phyloP scores from a whole-genome alignment of 2,113 vertebrate genomes.

The Hydrolagus affinis region DNA sequence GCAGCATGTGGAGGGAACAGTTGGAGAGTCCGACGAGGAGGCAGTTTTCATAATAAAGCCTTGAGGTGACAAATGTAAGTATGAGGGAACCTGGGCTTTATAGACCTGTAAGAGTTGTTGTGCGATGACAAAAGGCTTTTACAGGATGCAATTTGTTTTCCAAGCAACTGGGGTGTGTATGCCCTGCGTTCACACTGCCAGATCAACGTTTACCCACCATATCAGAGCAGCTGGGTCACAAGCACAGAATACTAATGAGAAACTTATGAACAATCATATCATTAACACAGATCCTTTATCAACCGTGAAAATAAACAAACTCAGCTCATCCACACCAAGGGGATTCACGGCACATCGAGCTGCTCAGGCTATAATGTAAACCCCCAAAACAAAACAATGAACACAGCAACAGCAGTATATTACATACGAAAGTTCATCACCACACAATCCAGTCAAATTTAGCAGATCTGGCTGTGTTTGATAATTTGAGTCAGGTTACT shows the following conservation, averaged over 20 bases:
- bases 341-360: not conserved
- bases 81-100: no score
- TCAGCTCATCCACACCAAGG: not conserved
- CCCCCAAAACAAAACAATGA: not conserved
- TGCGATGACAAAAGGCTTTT: not conserved
- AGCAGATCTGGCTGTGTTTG: no score
- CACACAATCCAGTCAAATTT: no score
- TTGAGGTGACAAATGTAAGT: no score
- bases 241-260: not conserved
- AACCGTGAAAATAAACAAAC: slow-evolving; percentile 1
- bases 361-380: not conserved
- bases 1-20: no score
- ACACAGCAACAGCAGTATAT: not conserved
- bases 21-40: no score
- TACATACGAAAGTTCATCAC: no score
- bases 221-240: slow-evolving; percentile 8
- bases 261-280: not conserved
- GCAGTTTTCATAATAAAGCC: no score
- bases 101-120: no score
- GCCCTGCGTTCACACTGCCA: not conserved
- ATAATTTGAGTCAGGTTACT: no score
- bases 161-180: not conserved
- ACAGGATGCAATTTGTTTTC: slow-evolving; percentile 23
- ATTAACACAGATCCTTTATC: not conserved
- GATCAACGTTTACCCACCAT: not conserved